These are phyloP conservation scores for Tipula vernalis DNA, from an alignment of 2,888 invertebrate genomes.

Conservation along the genomic window DNA sequence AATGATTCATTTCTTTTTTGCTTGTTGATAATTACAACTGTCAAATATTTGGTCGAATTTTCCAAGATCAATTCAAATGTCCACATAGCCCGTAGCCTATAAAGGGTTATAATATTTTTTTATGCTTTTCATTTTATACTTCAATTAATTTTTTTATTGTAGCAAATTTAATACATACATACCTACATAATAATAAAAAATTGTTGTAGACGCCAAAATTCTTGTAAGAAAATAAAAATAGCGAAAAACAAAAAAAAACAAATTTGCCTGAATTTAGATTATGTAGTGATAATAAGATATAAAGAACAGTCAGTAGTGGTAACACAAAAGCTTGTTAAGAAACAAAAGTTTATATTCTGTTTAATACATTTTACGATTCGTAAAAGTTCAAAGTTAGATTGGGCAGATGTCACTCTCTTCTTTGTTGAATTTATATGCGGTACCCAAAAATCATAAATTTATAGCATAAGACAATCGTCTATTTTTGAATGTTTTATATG, in stretches of 20 bases:
- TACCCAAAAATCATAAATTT: not conserved
- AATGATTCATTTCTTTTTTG: not conserved
- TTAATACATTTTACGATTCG: not conserved
- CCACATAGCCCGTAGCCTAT: not conserved
- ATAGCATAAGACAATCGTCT: not conserved
- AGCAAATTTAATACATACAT: not conserved
- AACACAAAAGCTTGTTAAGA: not conserved
- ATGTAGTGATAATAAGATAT: not conserved
- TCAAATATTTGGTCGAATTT: not conserved
- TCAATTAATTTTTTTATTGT: not conserved
- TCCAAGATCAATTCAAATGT: not conserved
- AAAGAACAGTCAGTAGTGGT: not conserved
- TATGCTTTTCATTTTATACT: not conserved
- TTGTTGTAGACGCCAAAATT: not conserved
- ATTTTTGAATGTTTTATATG: not conserved
- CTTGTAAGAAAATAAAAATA: not conserved
- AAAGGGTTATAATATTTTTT: not conserved
- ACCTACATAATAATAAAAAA: not conserved
- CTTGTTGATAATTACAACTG: too few relatives aligned
- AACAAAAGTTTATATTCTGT: not conserved
- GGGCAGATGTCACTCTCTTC: not conserved
- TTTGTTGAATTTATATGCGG: not conserved
- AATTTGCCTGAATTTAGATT: not conserved
- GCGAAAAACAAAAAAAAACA: not conserved
- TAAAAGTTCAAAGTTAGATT: not conserved